phyloP scores from a whole-genome alignment of 2,113 vertebrate species.

The human region GRCh38 chr13:60921001-60921500 shows the following conservation, averaged over 20 bases:
- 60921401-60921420: not conserved
- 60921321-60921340: not conserved
- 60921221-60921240: not conserved
- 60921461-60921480: not conserved
- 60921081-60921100: not conserved
- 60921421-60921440: not conserved
- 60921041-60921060: not conserved
- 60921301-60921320: not conserved
- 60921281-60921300: not conserved
- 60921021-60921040: not conserved
- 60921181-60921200: not conserved
- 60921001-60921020: not conserved
- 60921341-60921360: not conserved
- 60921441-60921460: not conserved
- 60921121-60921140: not conserved
- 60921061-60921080: not conserved
- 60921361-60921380: not conserved
- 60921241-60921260: not conserved
- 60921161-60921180: not conserved
- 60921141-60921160: not conserved
- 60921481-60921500: not conserved
- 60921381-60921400: slow-evolving; percentile 5
- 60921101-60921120: not conserved
- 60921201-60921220: not conserved
- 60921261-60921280: not conserved